phyloP scores from a whole-genome alignment of 2,888 invertebrate genomes.

The Polydrusus pterygomalis region DNA sequence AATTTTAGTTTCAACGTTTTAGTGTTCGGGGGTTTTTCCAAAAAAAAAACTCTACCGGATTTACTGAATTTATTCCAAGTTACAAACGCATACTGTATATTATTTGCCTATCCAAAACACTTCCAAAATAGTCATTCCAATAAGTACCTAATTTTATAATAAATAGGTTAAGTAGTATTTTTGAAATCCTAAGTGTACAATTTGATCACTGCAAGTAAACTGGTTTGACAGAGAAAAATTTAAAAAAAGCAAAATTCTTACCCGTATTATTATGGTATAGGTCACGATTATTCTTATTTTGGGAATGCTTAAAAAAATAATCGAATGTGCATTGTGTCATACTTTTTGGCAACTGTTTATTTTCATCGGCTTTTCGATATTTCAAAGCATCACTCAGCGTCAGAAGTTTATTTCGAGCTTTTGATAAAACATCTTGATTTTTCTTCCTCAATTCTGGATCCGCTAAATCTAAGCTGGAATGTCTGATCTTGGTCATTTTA shows the following conservation, averaged over 20 bases:
- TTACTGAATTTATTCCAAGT: too few relatives aligned
- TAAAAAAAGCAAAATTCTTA: slow-evolving; percentile 23
- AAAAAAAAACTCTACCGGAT: too few relatives aligned
- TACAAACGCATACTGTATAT: too few relatives aligned
- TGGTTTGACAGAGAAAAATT: not conserved
- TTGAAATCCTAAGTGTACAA: not conserved
- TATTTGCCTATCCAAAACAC: too few relatives aligned
- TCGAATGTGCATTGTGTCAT: slow-evolving; percentile 72
- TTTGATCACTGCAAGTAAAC: not conserved
- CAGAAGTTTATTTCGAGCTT: slow-evolving; percentile 67
- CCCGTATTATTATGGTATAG: slow-evolving; percentile 55
- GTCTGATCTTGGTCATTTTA: slow-evolving; percentile 72
- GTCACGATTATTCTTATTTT: slow-evolving; percentile 66
- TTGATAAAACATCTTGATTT: slow-evolving; percentile 71
- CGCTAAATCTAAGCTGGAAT: slow-evolving; percentile 71
- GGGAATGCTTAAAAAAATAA: slow-evolving; percentile 71
- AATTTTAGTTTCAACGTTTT: too few relatives aligned
- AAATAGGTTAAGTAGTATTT: too few relatives aligned
- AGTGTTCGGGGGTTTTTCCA: too few relatives aligned
- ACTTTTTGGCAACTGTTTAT: slow-evolving; percentile 68
- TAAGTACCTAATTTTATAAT: too few relatives aligned
- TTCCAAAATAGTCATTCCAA: too few relatives aligned
- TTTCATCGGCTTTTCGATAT: slow-evolving; percentile 67
- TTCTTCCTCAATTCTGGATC: slow-evolving; percentile 71
- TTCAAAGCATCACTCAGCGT: slow-evolving; percentile 72